These are phyloP conservation scores for Mastomys natalensis DNA, from an alignment of 2,113 vertebrate species.

Conservation along the genomic window DNA sequence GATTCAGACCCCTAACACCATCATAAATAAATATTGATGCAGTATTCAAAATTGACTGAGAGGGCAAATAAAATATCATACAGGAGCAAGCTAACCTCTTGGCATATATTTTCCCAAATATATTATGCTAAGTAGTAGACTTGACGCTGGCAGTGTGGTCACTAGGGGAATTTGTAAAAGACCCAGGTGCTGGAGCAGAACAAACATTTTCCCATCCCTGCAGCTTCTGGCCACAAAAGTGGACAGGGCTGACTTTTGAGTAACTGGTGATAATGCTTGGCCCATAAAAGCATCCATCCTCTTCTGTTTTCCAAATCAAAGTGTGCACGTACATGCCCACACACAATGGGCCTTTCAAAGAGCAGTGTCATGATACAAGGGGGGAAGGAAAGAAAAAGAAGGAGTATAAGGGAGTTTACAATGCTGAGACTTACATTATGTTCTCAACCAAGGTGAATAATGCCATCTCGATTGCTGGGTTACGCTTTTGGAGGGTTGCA, in stretches of 20 bases:
- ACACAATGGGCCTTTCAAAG: neutral
- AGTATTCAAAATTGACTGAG: neutral
- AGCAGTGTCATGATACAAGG: neutral
- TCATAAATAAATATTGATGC: neutral
- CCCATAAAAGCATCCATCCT: neutral
- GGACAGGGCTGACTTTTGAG: neutral
- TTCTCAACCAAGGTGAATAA: neutral
- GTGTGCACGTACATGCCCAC: neutral
- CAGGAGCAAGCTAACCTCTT: constrained; percentile 60
- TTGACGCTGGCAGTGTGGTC: constrained; percentile 69
- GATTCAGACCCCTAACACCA: neutral
- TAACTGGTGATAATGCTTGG: neutral
- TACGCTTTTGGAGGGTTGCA: neutral
- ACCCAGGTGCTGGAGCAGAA: constrained; percentile 73
- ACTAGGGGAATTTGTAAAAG: constrained; percentile 78
- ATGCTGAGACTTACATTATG: neutral
- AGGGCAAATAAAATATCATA: constrained; percentile 42
- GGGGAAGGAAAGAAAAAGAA: neutral
- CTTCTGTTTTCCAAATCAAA: neutral
- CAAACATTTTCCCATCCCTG: constrained; percentile 75
- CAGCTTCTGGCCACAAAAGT: constrained; percentile 67
- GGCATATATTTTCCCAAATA: neutral
- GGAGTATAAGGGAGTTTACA: neutral
- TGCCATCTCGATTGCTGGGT: neutral
- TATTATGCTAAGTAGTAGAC: constrained; percentile 79